phyloP scores from a whole-genome alignment of 2,113 vertebrate species.

The Lichenostomus cassidix region DNA sequence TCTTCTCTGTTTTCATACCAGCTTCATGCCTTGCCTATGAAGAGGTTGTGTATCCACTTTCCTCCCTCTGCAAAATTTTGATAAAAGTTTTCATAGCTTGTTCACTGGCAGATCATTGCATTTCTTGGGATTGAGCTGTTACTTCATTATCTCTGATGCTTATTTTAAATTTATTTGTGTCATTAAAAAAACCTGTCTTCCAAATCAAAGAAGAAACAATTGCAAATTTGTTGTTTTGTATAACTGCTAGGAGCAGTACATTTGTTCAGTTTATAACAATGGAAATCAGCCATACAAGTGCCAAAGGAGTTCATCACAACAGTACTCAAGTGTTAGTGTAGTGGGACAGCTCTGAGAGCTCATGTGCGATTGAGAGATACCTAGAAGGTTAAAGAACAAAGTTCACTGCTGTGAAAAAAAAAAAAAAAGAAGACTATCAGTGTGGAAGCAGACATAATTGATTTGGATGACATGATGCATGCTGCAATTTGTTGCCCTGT shows the following conservation, averaged over 20 bases:
- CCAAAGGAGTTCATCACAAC: background rate
- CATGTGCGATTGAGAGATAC: background rate
- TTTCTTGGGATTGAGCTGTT: background rate
- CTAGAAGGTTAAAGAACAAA: slow-evolving; percentile 4
- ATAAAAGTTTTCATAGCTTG: background rate
- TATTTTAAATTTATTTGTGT: background rate
- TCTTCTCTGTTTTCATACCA: background rate
- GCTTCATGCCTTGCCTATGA: background rate
- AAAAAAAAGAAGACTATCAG: background rate
- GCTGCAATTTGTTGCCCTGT: background rate
- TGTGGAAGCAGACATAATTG: background rate
- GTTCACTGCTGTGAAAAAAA: background rate
- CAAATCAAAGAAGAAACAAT: background rate
- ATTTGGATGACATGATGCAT: slow-evolving; percentile 2
- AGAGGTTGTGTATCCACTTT: background rate
- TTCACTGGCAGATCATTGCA: background rate
- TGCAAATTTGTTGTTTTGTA: background rate
- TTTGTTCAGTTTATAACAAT: background rate
- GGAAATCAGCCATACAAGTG: background rate
- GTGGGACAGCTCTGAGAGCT: background rate
- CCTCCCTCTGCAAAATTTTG: background rate
- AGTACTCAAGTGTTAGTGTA: background rate
- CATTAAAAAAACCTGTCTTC: background rate
- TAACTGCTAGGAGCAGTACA: background rate
- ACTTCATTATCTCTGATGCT: background rate